Evolutionary conservation across 1,140 invertebrate genomes (phyloP).

Genomic region (Thaumetopoea pityocampa): DNA sequence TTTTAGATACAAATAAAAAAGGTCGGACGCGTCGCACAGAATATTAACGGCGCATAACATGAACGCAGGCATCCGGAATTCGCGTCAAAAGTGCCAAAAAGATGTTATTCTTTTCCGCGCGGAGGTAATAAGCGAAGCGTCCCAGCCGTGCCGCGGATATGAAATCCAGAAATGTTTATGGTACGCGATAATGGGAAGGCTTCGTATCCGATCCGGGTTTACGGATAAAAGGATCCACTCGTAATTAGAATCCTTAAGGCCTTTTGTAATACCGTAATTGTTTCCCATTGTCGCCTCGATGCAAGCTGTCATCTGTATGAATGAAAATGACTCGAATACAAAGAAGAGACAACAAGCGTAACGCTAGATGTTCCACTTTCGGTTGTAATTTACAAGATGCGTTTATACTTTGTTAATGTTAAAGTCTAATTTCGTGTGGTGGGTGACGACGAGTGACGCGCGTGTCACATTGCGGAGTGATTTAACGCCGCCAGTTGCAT

Average conservation of each 20-base stretch:
- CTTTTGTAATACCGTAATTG: slow-evolving; percentile 59
- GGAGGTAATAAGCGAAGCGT: slow-evolving; percentile 62
- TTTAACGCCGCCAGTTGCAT: slow-evolving; percentile 50
- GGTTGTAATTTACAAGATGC: slow-evolving; percentile 25
- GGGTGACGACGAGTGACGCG: slow-evolving; percentile 8
- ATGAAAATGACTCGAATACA: slow-evolving; percentile 48
- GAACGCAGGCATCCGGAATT: slow-evolving; percentile 70
- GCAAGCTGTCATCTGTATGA: slow-evolving; percentile 43
- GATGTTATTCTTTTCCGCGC: slow-evolving; percentile 72
- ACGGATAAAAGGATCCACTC: slow-evolving; percentile 45
- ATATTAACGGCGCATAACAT: slow-evolving; percentile 75
- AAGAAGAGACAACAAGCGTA: slow-evolving; percentile 38
- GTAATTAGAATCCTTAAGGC: slow-evolving; percentile 60
- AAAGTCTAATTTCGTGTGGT: slow-evolving; percentile 26
- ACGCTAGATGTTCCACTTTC: slow-evolving; percentile 29
- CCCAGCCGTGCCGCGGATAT: slow-evolving; percentile 63
- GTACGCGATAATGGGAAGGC: slow-evolving; percentile 49
- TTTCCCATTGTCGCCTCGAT: slow-evolving; percentile 51
- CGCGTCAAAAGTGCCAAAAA: slow-evolving; percentile 71
- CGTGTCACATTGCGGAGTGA: slow-evolving; percentile 32
- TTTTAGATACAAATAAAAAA: slow-evolving; percentile 76
- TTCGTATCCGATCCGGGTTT: slow-evolving; percentile 54
- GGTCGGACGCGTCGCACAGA: slow-evolving; percentile 69
- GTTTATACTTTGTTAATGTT: slow-evolving; percentile 27
- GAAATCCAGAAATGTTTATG: slow-evolving; percentile 72